Base-by-base conservation (phyloP, 1,140 invertebrate genomes). In the Helicoverpa armigera region DNA sequence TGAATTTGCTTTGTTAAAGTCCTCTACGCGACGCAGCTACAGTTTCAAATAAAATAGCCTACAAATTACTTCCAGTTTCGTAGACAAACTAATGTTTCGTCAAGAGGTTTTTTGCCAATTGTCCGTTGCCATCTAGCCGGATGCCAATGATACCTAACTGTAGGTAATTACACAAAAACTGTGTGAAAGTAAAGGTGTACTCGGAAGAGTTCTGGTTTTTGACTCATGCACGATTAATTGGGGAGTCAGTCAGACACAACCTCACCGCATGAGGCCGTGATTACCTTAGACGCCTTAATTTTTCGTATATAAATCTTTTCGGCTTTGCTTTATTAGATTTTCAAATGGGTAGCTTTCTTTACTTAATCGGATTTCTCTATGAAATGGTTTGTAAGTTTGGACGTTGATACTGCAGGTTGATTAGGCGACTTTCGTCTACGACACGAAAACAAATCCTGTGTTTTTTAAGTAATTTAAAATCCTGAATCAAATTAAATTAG, bases 1-100 rank as follows among this genome's bases (percentile, higher is more conserved):
- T 58, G 69, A 69, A 69, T 69, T 79, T 56, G 18, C 16, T 56
- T 70, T 60, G 31, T 79, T 70, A 18, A 70, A 70, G 50, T 70
- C 18, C 18, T 29, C 13, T 23, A 51, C 23, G 18, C 67, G 23
- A 69, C 16, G 16, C 35, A 35, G 35, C 35, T 35, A 35, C 35
- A 51, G 10, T 50, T 69, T 70, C 14, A 53, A 54, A 72, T 18
- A 16, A 67, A 67, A 18, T 60, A 29, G 18, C 0, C n/a, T 67
- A 50, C 63, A 67, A 67, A 50, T 67, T 67, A 67, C 63, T 43
- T 50, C 16, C 54, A 58, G 18, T 16, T 43, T 67, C 43, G 16
- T 16, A 58, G 54, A 9, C 5, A 67, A 67, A 50, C 63, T 18
- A 67, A 35, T 50, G 18, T 67, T 67, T 50, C 63, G 35, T 67